phyloP scores from a whole-genome alignment of 1,140 invertebrate genomes.

The Ectropis grisescens region DNA sequence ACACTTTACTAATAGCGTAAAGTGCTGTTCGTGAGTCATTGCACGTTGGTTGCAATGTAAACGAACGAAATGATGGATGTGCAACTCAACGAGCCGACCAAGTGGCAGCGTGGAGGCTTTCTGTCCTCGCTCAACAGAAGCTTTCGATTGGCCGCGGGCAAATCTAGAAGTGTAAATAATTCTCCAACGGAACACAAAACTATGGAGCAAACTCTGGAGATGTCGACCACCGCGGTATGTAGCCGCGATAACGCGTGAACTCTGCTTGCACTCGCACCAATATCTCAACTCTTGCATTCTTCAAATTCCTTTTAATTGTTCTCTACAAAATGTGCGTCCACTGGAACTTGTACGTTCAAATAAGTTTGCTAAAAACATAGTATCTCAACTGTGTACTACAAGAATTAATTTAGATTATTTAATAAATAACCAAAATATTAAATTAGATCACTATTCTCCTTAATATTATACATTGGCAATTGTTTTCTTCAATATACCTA shows the following conservation, averaged over 20 bases:
- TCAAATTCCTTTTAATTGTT: no score
- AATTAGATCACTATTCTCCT: no score
- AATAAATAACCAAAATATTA: no score
- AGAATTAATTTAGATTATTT: no score
- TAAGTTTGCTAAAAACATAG: no score
- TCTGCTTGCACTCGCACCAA: no score
- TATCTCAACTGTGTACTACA: no score
- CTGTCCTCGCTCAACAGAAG: conserved; percentile 51
- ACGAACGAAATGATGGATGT: conserved; percentile 52
- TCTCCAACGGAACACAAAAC: conserved; percentile 32
- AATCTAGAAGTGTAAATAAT: conserved; percentile 28
- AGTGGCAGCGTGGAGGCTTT: conserved; percentile 57
- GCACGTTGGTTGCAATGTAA: conserved; percentile 32
- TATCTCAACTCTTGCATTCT: no score
- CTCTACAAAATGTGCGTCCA: no score
- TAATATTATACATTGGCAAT: no score
- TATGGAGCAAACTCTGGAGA: conserved; percentile 28
- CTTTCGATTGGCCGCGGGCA: conserved; percentile 38
- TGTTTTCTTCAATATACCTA: no score
- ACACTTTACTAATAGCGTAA: conserved; percentile 29
- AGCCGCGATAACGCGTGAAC: background rate
- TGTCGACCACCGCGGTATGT: conserved; percentile 23
- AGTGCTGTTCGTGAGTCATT: conserved; percentile 48
- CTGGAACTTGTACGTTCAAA: no score
- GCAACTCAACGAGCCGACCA: conserved; percentile 43